These are phyloP conservation scores for Encarsia formosa DNA, from an alignment of 2,888 invertebrate genomes.

Conservation along the genomic window DNA sequence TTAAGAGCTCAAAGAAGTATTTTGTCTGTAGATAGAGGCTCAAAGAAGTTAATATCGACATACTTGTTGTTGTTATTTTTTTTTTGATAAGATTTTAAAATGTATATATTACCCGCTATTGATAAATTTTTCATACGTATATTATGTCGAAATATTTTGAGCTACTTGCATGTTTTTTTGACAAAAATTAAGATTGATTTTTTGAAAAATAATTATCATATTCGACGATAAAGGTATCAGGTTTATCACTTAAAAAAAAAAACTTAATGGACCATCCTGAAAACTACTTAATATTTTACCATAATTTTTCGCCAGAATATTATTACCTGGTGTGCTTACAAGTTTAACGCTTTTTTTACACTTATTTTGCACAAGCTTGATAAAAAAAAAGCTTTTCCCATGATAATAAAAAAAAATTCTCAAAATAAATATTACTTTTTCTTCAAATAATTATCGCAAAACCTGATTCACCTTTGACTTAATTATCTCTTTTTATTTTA, in stretches of 20 bases:
- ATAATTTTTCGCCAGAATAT: neutral
- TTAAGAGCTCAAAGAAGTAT: no score
- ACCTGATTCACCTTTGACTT: constrained; percentile 18
- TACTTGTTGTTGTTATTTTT: no score
- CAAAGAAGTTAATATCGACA: no score
- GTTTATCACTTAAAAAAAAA: neutral
- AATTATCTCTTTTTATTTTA: constrained; percentile 1
- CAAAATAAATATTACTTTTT: neutral
- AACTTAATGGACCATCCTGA: neutral
- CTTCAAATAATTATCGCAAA: constrained; percentile 8
- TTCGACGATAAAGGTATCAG: neutral
- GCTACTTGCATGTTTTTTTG: no score
- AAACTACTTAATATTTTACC: neutral
- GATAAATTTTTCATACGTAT: no score
- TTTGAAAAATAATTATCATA: neutral
- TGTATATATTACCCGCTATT: no score
- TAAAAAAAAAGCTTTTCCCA: no score
- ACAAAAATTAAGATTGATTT: no score
- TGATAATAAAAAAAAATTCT: no score
- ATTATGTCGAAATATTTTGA: no score
- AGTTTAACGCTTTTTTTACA: constrained; percentile 7
- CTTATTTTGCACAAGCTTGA: constrained; percentile 13
- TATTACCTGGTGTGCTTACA: constrained; percentile 2
- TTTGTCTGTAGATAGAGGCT: no score
- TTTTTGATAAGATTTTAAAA: no score